These are phyloP conservation scores for Tenthredo distinguenda DNA, from an alignment of 2,888 invertebrate genomes.

Conservation along the genomic window DNA sequence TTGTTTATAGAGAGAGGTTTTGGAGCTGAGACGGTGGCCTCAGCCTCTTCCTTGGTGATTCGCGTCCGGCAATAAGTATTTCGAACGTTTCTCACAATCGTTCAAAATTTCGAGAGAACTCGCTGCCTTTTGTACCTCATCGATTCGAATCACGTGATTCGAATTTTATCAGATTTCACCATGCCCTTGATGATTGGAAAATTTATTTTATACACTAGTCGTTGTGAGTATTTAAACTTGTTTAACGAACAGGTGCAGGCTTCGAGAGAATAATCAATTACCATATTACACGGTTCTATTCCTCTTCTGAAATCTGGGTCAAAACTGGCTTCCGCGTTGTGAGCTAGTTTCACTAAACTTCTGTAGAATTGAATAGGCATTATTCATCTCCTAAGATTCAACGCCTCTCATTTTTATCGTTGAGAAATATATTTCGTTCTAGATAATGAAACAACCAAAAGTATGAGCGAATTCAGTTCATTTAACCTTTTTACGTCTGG, in stretches of 20 bases:
- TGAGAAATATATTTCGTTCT: neutral
- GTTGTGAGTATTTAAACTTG: neutral
- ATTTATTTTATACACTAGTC: neutral
- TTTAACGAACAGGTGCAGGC: constrained; percentile 10
- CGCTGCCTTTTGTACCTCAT: neutral
- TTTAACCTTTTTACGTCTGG: neutral
- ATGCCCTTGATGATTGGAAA: neutral
- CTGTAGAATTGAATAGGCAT: constrained; percentile 18
- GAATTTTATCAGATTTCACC: neutral
- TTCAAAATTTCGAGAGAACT: neutral
- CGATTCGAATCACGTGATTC: neutral
- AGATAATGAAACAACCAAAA: neutral
- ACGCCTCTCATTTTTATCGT: neutral
- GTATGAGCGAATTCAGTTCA: neutral
- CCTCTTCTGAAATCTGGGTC: constrained; percentile 18
- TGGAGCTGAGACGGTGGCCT: neutral
- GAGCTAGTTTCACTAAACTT: constrained; percentile 20
- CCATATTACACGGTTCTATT: constrained; percentile 22
- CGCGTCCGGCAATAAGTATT: constrained; percentile 39
- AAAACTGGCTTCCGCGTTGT: constrained; percentile 28
- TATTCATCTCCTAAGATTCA: neutral
- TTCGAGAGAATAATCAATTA: constrained; percentile 16
- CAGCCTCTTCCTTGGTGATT: constrained; percentile 17
- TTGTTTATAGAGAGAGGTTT: constrained; percentile 37
- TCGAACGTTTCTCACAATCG: constrained; percentile 35